These are phyloP conservation scores for Lytechinus variegatus DNA, from an alignment of 35 echinoderm and acorn worm genomes.

Conservation along the genomic window DNA sequence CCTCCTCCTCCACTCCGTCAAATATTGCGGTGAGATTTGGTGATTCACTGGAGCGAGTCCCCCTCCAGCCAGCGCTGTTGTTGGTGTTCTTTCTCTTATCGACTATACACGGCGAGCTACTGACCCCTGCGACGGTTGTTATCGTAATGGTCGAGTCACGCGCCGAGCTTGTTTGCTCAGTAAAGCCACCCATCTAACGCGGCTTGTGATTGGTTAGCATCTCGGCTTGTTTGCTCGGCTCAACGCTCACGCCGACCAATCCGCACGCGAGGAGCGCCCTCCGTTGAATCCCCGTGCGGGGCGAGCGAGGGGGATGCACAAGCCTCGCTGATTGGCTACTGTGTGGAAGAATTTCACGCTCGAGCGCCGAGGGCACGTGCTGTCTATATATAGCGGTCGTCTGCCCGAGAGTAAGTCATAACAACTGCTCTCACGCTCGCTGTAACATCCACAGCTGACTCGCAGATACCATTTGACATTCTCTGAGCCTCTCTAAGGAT, in stretches of 20 bases:
- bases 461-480: not conserved
- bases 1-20: not conserved
- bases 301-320: not conserved
- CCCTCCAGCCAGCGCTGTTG: not conserved
- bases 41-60: slow-evolving; percentile 17
- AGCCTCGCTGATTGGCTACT: slow-evolving; percentile 22
- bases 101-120: not conserved
- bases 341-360: slow-evolving; percentile 54
- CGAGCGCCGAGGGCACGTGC: slow-evolving; percentile 38
- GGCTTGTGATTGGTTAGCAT: not conserved
- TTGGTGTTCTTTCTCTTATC: not conserved
- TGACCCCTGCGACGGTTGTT: slow-evolving; percentile 30
- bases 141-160: slow-evolving; percentile 8
- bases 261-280: not conserved
- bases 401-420: not conserved
- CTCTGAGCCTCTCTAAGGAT: not conserved
- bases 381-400: slow-evolving; percentile 39
- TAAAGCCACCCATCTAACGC: not conserved
- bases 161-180: slow-evolving; percentile 9
- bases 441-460: not conserved
- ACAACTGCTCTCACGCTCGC: slow-evolving; percentile 14
- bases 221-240: not conserved
- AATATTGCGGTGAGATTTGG: slow-evolving; percentile 19
- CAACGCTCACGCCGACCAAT: not conserved
- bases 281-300: not conserved